Evolutionary conservation across 92 coral and sea anemone species (phyloP), one percentile per base, ranked within the genome.

Genomic region (Zoanthus sansibaricus): DNA sequence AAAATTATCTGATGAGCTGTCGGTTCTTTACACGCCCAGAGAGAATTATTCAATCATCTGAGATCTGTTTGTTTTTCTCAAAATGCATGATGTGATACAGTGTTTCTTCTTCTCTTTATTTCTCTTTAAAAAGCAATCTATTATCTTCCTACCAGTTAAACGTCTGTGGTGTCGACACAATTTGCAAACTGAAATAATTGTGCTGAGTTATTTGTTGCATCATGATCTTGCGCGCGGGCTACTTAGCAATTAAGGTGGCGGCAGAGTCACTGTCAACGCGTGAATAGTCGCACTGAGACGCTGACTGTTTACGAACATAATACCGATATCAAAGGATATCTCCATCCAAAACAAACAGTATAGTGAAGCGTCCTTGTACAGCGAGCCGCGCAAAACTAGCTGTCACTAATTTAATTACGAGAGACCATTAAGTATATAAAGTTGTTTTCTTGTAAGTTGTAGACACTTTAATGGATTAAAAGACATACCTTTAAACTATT

Each of bases 1-100:
- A 52, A 48, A 59, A 64, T 80, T 80, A 80, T 80, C 85, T 64
- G 73, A 71, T 62, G 85, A 80, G 70, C 85, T 80, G 75, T 64
- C 85, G 85, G 73, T 45, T n/a, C 72, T 68, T 49, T 62, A 69
- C 74, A 66, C 72, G 84, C 84, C 84, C 55, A 15, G 84, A 30
- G 66, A 52, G 9, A 80, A 80, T 45, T 47, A 66, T 67, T 67
- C 85, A 67, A 42, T 48, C 45, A 66, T 16, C 20, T 80, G 45
- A 33, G 61, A 14, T 42, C 20, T 80, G 85, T 18, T 80, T 80
- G 61, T 32, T 30, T 80, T 69, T 15, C 21, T 14, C 18, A 33
- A 47, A 59, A n/a, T 9, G 21, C 25, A 13, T 62, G 20, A 20
- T 62, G 25, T 2, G 18, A 6, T 37, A 16, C 3, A 14, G 7